phyloP scores from a whole-genome alignment of 2,113 vertebrate genomes.

The Okapia johnstoni region DNA sequence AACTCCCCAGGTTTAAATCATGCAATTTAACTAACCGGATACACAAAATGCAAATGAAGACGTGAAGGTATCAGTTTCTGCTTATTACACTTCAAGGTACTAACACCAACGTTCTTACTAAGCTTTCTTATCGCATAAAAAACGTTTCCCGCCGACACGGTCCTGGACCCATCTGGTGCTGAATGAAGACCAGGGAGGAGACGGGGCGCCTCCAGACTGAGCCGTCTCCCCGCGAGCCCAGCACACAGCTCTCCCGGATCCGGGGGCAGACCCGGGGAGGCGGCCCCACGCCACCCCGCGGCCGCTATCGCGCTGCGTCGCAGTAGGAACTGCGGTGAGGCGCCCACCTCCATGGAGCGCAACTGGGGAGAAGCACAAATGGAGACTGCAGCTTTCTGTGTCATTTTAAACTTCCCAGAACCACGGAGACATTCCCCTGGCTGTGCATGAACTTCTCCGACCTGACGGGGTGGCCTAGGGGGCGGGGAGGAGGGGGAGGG shows the following conservation, averaged over 20 bases:
- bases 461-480: rapidly evolving
- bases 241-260: background rate
- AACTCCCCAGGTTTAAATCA: background rate
- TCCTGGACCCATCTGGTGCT: background rate
- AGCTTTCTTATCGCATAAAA: background rate
- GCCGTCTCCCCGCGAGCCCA: rapidly evolving
- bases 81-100: background rate
- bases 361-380: too few relatives aligned
- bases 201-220: background rate
- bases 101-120: background rate
- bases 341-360: rapidly evolving
- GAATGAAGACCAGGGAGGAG: background rate
- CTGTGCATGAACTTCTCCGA: background rate
- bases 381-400: background rate
- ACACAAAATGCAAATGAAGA: background rate
- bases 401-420: too few relatives aligned
- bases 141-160: background rate
- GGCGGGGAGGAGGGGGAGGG: background rate
- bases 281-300: background rate
- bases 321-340: background rate
- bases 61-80: background rate
- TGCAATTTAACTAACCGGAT: background rate
- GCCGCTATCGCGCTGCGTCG: rapidly evolving
- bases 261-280: background rate
- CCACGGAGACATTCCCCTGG: rapidly evolving